phyloP scores from a whole-genome alignment of 2,888 invertebrate species.

The Notodonta dromedarius region DNA sequence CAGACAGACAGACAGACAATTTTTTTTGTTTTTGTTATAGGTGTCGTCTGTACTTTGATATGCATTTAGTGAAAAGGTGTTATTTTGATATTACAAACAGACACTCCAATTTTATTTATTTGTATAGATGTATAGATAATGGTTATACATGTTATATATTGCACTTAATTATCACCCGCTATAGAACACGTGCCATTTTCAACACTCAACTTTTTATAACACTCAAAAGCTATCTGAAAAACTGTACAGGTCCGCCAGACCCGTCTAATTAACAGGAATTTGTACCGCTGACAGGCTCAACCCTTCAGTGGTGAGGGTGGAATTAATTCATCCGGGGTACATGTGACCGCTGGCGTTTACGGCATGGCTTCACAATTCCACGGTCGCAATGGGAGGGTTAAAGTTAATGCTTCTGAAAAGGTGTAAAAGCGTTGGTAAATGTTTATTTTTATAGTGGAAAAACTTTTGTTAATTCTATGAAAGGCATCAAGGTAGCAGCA shows the following conservation, averaged over 20 bases:
- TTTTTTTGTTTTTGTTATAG: too few species aligned
- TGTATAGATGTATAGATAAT: too few species aligned
- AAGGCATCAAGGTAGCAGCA: too few species aligned
- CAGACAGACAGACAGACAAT: too few species aligned
- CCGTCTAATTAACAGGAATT: slow-evolving; percentile 50
- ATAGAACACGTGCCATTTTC: slow-evolving; percentile 24
- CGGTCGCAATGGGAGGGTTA: not conserved
- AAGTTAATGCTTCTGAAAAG: slow-evolving; percentile 5
- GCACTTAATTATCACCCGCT: not conserved
- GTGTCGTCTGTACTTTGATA: too few species aligned
- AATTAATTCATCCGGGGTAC: slow-evolving; percentile 44
- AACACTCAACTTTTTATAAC: slow-evolving; percentile 6
- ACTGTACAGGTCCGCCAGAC: slow-evolving; percentile 36
- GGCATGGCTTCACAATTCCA: not conserved
- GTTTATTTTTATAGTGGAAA: not conserved
- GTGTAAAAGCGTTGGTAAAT: not conserved
- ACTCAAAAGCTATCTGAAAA: slow-evolving; percentile 33
- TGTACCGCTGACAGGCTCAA: slow-evolving; percentile 43
- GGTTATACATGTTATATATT: too few species aligned
- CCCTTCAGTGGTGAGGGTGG: slow-evolving; percentile 35
- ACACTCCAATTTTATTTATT: too few species aligned
- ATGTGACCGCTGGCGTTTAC: slow-evolving; percentile 33
- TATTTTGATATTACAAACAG: too few species aligned
- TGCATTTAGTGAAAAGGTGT: too few species aligned
- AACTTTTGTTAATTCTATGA: not conserved